These are phyloP conservation scores for Drosophila pallidifrons DNA, from an alignment of 1,140 invertebrate genomes.

Conservation along the genomic window DNA sequence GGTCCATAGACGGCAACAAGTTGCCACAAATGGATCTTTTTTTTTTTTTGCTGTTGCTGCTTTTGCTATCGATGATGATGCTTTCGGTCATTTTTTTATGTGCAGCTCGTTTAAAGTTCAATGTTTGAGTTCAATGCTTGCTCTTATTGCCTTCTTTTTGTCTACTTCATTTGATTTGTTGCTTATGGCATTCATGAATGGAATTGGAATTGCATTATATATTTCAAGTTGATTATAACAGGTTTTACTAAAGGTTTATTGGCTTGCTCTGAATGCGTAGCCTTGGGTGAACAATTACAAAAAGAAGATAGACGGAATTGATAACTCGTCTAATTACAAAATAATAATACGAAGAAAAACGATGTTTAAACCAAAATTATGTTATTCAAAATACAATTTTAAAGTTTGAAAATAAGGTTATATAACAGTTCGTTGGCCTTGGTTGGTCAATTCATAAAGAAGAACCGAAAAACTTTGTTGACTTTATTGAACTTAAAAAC, in stretches of 20 bases:
- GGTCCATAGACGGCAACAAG: slow-evolving; percentile 55
- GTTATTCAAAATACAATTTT: too few relatives aligned
- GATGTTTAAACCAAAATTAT: too few relatives aligned
- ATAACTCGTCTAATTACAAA: too few relatives aligned
- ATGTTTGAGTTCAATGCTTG: slow-evolving; percentile 65
- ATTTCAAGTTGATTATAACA: neutral
- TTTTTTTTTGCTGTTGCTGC: neutral
- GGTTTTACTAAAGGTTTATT: neutral
- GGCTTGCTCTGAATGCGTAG: neutral
- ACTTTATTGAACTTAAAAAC: too few relatives aligned
- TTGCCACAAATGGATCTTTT: slow-evolving; percentile 59
- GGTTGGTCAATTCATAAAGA: too few relatives aligned
- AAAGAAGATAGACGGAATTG: too few relatives aligned
- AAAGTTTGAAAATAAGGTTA: too few relatives aligned
- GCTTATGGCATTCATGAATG: neutral
- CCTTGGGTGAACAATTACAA: neutral
- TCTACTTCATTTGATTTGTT: neutral
- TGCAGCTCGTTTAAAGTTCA: slow-evolving; percentile 48
- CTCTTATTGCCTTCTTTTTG: slow-evolving; percentile 11
- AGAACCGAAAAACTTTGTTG: too few relatives aligned
- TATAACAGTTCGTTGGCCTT: too few relatives aligned
- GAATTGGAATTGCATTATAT: neutral
- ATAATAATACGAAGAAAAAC: too few relatives aligned
- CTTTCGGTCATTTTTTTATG: slow-evolving; percentile 26
- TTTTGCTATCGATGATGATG: neutral